Conservation (phyloP, 30 jellyfish, hydroid and myxozoan genomes). For the Aurelia aurita region DNA sequence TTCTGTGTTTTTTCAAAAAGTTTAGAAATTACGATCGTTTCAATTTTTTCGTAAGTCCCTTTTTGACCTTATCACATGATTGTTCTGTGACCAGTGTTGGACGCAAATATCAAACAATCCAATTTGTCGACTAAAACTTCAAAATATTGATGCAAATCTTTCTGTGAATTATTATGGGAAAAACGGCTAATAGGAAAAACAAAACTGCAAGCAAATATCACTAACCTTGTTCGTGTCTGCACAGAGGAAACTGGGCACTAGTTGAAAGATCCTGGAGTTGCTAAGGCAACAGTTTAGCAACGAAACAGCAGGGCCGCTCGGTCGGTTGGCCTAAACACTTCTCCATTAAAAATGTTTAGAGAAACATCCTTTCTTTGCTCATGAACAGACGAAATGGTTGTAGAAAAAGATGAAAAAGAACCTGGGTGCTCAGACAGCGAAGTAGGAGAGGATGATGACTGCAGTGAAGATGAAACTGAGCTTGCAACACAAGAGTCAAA, state of each 20-base stretch:
- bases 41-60: no score
- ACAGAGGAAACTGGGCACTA: constrained; percentile 39
- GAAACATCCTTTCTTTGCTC: background rate
- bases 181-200: no score
- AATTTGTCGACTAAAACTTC: no score
- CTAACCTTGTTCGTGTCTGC: background rate
- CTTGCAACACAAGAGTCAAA: constrained; percentile 30
- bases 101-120: no score
- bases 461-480: constrained; percentile 58
- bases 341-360: background rate
- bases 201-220: no score
- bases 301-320: constrained; percentile 9
- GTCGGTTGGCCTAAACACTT: background rate
- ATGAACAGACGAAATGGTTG: constrained; percentile 5
- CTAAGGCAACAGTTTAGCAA: constrained; percentile 20
- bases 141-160: no score
- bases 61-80: no score
- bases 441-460: constrained; percentile 54
- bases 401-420: constrained; percentile 57
- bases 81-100: no score
- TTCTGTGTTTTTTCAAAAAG: no score
- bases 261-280: background rate
- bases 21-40: no score
- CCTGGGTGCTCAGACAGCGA: constrained; percentile 60
- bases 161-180: no score